Base-by-base conservation (phyloP, 2,113 vertebrate genomes). In the Tetrao urogallus region DNA sequence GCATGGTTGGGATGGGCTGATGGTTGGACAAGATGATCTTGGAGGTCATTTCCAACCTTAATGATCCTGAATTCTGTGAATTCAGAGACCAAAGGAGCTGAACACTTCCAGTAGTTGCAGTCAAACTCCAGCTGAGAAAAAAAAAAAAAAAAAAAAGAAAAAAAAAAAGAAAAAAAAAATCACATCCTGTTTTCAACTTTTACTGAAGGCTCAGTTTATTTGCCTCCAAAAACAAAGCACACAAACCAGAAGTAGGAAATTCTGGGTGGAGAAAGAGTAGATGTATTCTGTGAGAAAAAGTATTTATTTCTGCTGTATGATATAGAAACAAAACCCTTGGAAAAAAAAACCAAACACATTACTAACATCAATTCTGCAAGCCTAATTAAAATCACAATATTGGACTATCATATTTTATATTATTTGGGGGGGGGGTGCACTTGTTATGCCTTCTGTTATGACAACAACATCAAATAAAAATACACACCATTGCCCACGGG, bases 401-500 rank as follows among this genome's bases (percentile, higher is more conserved):
- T 28, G 24, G 82, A 54, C 13, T n/a, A 57, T 3, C 0, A 2
- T 4, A 25, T 79, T 85, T 38, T 25, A 86, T 52, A 13, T 50
- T 25, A 50, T 52, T 52, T 52, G 14, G 50, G 50, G 25, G 50
- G 50, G 47, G 20, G 45, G 43, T 58, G 52, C 17, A 13, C 82
- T 89, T 63, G 69, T 6, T 6, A 38, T 32, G 43, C 36, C 9
- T 61, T 30, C 10, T 50, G 2, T 38, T 38, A 38, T 38, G 38
- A 38, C 25, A 52, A 75, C 28, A 76, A 19, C 3, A 83, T 16
- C 21, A 47, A 48, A n/a, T 84, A 82, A 45, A 73, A 90, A 89
- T 0, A 5, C 13, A 22, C 2, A 3, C 17, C n/a, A 5, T 10
- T n/a, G 24, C 17, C 19, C 42, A 65, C 13, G 21, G 45, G n/a